Base-by-base conservation (phyloP, 2,888 invertebrate genomes). In the Eulithis prunata region DNA sequence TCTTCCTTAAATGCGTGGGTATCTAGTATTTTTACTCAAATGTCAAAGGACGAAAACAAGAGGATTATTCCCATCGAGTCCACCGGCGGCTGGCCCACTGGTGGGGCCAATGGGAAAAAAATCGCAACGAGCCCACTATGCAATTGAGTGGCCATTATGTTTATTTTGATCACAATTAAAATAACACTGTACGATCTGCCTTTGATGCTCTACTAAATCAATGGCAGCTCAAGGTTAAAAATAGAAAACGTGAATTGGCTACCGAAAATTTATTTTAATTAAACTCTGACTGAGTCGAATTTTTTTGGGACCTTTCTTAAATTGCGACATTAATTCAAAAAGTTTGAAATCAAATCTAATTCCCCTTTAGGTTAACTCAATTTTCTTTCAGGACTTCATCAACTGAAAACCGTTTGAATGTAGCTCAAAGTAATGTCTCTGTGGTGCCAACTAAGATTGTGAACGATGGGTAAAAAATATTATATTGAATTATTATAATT, bases 311-410 rank as follows among this genome's bases (percentile, higher is more conserved):
- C 74, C 80, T 36, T 82, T 84, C 85, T 85, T 84, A 87, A 87
- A 88, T 86, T 83, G 85, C 85, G 89, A 86, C 87, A 88, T 89
- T 89, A 87, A 87, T 89, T 89, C 87, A 83, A 87, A 90, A 90
- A 90, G 88, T 91, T 90, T 86, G 87, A 83, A 90, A 91, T 90
- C 89, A 88, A 91, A 90, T 91, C 90, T 90, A 89, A 90, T 88
- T 89, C 89, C 89, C 90, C 89, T 91, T 90, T 90, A 87, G 87
- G 88, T 89, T 88, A 89, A 90, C 89, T 90, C 90, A 87, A 90
- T 90, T 90, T 90, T 90, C 89, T 88, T 90, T 89, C 87, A 89
- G 86, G 91, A 91, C 88, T 90, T 91, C 91, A 90, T 91, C 91
- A 91, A 87, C 87, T 86, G 32, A 87, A 81, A 85, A 84, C 88